A percentile compares a stretch with the other conserved stretches of the same genome.
These are phyloP conservation scores for Ciconia stormi DNA, from an alignment of 2,113 vertebrate species.

Conservation along the genomic window DNA sequence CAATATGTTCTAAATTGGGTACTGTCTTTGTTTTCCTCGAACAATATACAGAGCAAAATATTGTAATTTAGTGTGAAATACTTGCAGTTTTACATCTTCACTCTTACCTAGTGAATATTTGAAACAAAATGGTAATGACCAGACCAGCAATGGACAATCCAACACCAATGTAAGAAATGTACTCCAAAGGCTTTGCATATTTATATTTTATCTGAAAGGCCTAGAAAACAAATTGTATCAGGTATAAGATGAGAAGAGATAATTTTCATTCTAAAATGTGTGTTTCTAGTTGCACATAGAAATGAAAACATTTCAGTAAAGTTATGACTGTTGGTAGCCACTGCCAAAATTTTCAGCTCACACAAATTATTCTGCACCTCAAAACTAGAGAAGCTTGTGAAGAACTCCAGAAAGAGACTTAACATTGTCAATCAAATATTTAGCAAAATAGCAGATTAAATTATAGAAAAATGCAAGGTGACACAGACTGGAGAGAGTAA, in stretches of 20 bases:
- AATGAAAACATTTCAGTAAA: neutral
- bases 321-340: neutral
- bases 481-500: neutral
- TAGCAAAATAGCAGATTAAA: neutral
- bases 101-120: conserved; percentile 69
- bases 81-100: neutral
- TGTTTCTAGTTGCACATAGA: neutral
- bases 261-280: neutral
- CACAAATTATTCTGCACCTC: neutral
- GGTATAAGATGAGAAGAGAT: neutral
- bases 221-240: conserved; percentile 33
- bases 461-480: neutral
- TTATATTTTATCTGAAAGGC: conserved; percentile 52
- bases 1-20: neutral
- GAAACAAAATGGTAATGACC: conserved; percentile 59
- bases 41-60: neutral
- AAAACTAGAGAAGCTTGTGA: neutral
- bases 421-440: neutral
- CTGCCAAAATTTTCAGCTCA: neutral
- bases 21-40: neutral
- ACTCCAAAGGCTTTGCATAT: conserved; percentile 42
- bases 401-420: neutral
- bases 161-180: conserved; percentile 35
- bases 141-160: conserved; percentile 54
- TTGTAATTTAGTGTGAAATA: neutral